Base-by-base conservation (phyloP, 2,888 invertebrate genomes). In the Apocheima hispidaria region DNA sequence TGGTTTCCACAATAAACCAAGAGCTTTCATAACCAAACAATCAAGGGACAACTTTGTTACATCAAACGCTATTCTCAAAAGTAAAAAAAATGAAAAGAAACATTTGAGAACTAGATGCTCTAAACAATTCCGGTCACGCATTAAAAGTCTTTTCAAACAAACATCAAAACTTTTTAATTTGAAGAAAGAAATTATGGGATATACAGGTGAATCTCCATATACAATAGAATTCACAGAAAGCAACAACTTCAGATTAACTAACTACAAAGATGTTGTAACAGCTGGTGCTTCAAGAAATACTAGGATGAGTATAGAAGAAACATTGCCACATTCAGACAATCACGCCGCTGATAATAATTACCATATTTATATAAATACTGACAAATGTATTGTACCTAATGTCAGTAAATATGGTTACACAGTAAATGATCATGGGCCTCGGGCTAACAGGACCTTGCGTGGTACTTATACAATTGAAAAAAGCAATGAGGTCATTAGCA, bases 21-120 rank as follows among this genome's bases (percentile, higher is more conserved):
- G 63, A 30, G 65, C 66, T 23, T 81, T 79, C 52, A 79, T 81
- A 18, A 78, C 77, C 30, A 80, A 78, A 50, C 65, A 73, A 49
- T 84, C 85, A 2, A 76, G 49, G 66, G 73, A 83, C 16, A 83
- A 85, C 55, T 82, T 84, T 59, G 26, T 52, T 10, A 23, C 67
- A 14, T 36, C 58, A 14, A 63, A 66, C 30, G 60, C 64, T 14
- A 66, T 30, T 41, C 23, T 48, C 14, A 54, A 60, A 62, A 21
- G 33, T 38, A 51, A 48, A 0, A 4, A 3, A 23, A 40, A 51
- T 41, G 49, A 43, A 54, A 63, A 16, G 21, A 40, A 23, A 14
- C 43, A 18, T 14, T 1, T 7, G 7, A 49, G 48, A 41, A 21
- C 48, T 9, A 9, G 36, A 1, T 35, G 30, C 35, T 16, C 58